Evolutionary conservation across 2,888 invertebrate species (phyloP).

Genomic region (Drosophila imparisetae): DNA sequence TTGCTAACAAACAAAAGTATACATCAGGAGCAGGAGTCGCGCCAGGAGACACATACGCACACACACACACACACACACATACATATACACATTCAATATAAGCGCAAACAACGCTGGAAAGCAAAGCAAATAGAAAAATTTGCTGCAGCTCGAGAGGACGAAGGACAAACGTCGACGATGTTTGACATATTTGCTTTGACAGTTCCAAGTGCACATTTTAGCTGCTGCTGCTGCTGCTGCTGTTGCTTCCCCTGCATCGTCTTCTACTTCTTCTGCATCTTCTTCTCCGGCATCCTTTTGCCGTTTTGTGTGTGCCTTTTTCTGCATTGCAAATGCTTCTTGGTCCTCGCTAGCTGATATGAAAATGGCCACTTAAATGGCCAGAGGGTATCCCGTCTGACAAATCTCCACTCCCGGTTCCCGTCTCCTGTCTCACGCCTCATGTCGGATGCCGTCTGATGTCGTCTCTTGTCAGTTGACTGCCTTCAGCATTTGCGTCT

Average conservation of each 20-base stretch:
- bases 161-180: conserved; percentile 73
- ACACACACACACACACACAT: conserved; percentile 16
- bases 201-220: conserved; percentile 80
- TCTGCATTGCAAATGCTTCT: conserved; percentile 64
- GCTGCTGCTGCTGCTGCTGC: conserved; percentile 53
- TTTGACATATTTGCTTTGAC: conserved; percentile 81
- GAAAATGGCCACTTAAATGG: conserved; percentile 75
- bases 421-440: background rate
- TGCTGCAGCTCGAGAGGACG: conserved; percentile 59
- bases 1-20: conserved; percentile 78
- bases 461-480: conserved; percentile 44
- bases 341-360: conserved; percentile 52
- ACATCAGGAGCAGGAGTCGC: conserved; percentile 63
- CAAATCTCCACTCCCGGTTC: background rate
- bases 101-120: conserved; percentile 76
- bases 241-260: conserved; percentile 13
- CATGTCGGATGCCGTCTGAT: conserved; percentile 20
- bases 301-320: conserved; percentile 60
- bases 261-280: conserved; percentile 9
- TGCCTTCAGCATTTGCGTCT: conserved; percentile 71
- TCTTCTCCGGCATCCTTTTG: conserved; percentile 38
- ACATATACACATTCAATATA: conserved; percentile 55
- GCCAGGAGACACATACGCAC: conserved; percentile 56
- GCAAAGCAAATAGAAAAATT: conserved; percentile 72
- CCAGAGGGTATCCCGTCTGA: conserved; percentile 53